Evolutionary conservation across 2,113 vertebrate species (phyloP), one percentile per base, ranked within the genome.

Genomic region (Climacteris rufus): DNA sequence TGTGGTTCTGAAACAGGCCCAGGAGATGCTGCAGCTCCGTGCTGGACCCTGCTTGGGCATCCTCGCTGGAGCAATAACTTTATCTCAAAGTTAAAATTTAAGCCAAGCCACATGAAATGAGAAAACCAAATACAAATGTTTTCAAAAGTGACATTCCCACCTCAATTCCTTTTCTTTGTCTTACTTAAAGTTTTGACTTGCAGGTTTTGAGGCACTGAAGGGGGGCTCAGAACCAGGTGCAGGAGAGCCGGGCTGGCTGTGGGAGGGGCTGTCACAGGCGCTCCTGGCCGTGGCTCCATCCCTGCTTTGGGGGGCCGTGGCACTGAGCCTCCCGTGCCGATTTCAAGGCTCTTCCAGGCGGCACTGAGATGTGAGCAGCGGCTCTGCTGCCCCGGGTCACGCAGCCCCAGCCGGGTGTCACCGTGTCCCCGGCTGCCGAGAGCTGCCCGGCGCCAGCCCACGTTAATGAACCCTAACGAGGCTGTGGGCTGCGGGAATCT

Each of bases 201-300:
- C n/a, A 42, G 33, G 17, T 60, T 53, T 75, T 42, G 60, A 63
- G 50, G 16, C 27, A 6, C n/a, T n/a, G 2, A 56, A 72, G 45
- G 40, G 13, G 35, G 13, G 13, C 71, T 87, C 15, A 16, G 33
- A 50, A 37, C 24, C 52, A 56, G 47, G 31, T 2, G 5, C 63
- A 87, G 25, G 45, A 85, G n/a, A 12, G 9, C 52, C n/a, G 61
- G 39, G 11, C 9, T 2, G 2, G 30, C 70, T 53, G 39, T 87
- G 42, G 9, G 0, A 40, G 54, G 66, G 25, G 53, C 59, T 40
- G 22, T 11, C 60, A 0, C 28, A 9, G 11, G 28, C 21, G 44
- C 10, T 33, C 27, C 64, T 1, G 4, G 35, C 35, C 27, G 13
- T 0, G 2, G 10, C 4, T 63, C 64, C 7, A 0, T 39, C 13